These are phyloP conservation scores for Tringa solitaria DNA, from an alignment of 2,113 vertebrate genomes.

Conservation along the genomic window DNA sequence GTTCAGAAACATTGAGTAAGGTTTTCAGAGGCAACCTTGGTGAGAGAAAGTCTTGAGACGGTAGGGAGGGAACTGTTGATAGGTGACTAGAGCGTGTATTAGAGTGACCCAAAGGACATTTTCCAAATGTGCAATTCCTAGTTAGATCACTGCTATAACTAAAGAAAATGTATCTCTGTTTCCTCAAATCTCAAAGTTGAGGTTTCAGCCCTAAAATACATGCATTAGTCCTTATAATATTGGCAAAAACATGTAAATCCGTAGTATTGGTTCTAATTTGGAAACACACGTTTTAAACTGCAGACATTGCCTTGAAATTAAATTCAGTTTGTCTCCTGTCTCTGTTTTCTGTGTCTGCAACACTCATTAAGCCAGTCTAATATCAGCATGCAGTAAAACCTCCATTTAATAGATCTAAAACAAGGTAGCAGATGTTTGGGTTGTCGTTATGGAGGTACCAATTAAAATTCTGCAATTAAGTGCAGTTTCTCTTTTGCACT, in stretches of 20 bases:
- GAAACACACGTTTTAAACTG: neutral
- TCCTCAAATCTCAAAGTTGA: neutral
- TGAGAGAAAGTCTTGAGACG: neutral
- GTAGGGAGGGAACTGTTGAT: neutral
- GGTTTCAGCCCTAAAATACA: neutral
- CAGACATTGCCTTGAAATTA: neutral
- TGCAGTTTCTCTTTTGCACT: neutral
- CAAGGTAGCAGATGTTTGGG: neutral
- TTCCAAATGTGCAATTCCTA: neutral
- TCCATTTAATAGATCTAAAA: neutral
- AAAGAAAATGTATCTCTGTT: neutral
- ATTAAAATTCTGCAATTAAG: neutral
- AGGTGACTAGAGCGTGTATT: rapidly evolving
- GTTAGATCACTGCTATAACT: neutral
- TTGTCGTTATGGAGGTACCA: neutral
- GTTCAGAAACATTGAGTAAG: neutral
- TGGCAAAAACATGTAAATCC: neutral
- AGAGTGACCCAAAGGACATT: neutral
- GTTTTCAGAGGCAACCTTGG: neutral
- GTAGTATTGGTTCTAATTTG: neutral
- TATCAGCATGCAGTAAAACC: neutral
- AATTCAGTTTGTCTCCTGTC: neutral
- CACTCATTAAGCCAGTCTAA: neutral
- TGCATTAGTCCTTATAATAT: neutral
- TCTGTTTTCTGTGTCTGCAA: neutral